Conservation (phyloP, 1,140 invertebrate genomes). For the Drosophila pachea region DNA sequence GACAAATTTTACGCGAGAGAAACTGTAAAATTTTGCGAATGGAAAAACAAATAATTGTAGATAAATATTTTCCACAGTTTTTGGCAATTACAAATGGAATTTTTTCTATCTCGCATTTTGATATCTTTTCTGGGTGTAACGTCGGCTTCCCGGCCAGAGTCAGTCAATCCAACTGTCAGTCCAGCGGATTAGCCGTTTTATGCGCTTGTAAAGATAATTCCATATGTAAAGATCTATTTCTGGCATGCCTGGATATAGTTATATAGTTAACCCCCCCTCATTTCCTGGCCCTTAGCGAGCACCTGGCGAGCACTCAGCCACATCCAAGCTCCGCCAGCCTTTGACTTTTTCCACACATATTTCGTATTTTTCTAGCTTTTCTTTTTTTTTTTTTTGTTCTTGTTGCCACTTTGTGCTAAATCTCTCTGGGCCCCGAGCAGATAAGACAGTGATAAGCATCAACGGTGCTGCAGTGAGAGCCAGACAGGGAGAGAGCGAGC, state of each 20-base stretch:
- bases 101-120: too few relatives aligned
- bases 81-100: too few relatives aligned
- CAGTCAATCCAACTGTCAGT: neutral
- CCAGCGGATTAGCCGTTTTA: neutral
- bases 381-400: slow-evolving; percentile 27
- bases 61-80: too few relatives aligned
- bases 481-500: slow-evolving; percentile 8
- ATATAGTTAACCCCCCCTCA: neutral
- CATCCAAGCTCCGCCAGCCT: neutral
- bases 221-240: slow-evolving; percentile 51
- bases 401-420: slow-evolving; percentile 13
- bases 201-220: slow-evolving; percentile 1
- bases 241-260: slow-evolving; percentile 50
- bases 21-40: too few relatives aligned
- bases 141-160: neutral
- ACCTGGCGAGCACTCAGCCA: neutral
- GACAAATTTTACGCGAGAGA: too few relatives aligned
- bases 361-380: slow-evolving; percentile 3
- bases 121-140: neutral
- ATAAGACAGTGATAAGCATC: slow-evolving; percentile 43
- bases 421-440: slow-evolving; percentile 23
- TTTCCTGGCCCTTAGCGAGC: neutral
- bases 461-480: neutral
- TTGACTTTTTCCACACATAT: slow-evolving; percentile 9
- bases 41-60: too few relatives aligned